Evolutionary conservation across 2,797 vertebrate species (phyloP), one percentile per base, ranked within the genome.

Genomic region (Hyperoplus lanceolatus): DNA sequence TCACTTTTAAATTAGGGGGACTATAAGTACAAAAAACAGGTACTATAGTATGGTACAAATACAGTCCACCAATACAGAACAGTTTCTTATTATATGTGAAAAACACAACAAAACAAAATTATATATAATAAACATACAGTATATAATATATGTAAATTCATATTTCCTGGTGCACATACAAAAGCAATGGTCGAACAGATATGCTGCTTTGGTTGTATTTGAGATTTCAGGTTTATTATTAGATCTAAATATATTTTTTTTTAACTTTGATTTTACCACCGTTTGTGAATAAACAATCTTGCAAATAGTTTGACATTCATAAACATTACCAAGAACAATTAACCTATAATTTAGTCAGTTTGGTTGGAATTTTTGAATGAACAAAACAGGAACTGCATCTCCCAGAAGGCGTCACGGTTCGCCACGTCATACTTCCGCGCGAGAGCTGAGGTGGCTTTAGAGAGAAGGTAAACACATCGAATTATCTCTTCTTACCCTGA

Each of bases 381-480:
- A 48, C 15, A 2, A 1, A 1, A 1, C 6, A 0, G 1, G 1
- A 41, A 91, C 92, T 90, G 29, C 89, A 74, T 85, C 87, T 89
- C 94, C 94, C 93, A 92, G 0, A 57, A 87, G 15, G 45, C 90
- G 0, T 8, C n/a, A 1, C 60, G 36, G 15, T 0, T 0, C 0
- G 0, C 0, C 1, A 88, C 92, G 90, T 90, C 91, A 91, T 89
- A 36, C 42, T 8, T 15, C 61, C 59, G 93, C 93, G 93, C 90
- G 29, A 85, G 75, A 67, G 87, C 88, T 91, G 92, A 93, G 87
- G 71, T 92, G 92, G 86, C 91, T 18, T 83, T 87, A 16, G 68
- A 65, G 13, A 75, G 61, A 50, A 90, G 91, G 91, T 93, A 93
- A 91, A 87, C 58, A 88, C 8, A 11, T 5, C 14, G 43, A 18